Percentiles rank a stretch among this genome's conserved stretches.
Conservation (phyloP, 2,888 invertebrate species). For the Xanthostigma xanthostigma region DNA sequence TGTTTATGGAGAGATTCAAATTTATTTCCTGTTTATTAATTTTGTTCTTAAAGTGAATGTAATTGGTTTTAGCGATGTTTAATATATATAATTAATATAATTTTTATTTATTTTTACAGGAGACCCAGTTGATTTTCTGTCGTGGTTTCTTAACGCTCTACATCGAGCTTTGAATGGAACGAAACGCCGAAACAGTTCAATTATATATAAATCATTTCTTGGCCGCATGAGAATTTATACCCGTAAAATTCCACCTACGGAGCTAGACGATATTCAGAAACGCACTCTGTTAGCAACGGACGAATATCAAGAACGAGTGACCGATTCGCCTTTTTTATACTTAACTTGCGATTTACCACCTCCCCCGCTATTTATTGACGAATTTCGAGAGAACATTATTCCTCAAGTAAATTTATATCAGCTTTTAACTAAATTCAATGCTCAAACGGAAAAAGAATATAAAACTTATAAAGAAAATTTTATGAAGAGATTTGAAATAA, state of each 20-base stretch:
- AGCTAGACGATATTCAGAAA: constrained; percentile 80
- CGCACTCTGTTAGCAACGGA: constrained; percentile 60
- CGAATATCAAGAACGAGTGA: constrained; percentile 75
- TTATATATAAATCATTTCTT: constrained; percentile 89
- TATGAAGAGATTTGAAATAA: constrained; percentile 92
- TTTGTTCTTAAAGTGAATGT: no score
- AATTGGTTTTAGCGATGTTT: no score
- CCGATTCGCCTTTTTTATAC: constrained; percentile 89
- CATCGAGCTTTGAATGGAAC: constrained; percentile 90
- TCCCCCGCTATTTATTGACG: constrained; percentile 93
- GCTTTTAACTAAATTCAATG: constrained; percentile 91
- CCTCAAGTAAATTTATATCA: constrained; percentile 95
- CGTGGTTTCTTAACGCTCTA: constrained; percentile 94
- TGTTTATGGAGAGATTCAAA: no score
- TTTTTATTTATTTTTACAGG: constrained; percentile 35
- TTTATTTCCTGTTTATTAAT: no score
- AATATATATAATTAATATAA: no score
- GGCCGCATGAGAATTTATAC: constrained; percentile 83
- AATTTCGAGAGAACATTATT: constrained; percentile 95
- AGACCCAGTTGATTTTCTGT: constrained; percentile 94
- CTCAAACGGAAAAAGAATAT: constrained; percentile 89
- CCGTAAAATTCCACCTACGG: constrained; percentile 84
- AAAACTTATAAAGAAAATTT: constrained; percentile 99
- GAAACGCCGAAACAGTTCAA: constrained; percentile 74
- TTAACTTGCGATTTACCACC: constrained; percentile 96